Percentiles rank a stretch among this genome's conserved stretches.
phyloP scores from a whole-genome alignment of 2,797 vertebrate genomes.

The Semotilus atromaculatus region DNA sequence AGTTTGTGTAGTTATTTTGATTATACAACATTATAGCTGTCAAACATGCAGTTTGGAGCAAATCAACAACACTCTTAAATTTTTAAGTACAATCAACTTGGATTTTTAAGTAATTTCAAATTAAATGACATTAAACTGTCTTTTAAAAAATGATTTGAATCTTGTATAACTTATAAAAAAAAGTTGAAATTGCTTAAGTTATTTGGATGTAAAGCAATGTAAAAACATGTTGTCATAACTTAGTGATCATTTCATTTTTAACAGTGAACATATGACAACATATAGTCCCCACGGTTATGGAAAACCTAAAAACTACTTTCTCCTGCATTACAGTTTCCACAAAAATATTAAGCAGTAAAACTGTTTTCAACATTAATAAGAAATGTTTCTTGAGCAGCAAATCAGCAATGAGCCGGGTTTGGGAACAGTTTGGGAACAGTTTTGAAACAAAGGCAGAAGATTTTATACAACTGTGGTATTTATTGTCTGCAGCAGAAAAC shows the following conservation, averaged over 20 bases:
- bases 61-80: too few species aligned
- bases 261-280: neutral
- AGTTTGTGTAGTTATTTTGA: conserved; percentile 45
- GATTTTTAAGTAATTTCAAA: too few species aligned
- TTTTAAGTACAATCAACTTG: too few species aligned
- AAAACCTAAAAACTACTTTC: neutral
- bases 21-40: neutral
- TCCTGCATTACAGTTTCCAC: neutral
- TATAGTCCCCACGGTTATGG: neutral
- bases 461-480: neutral
- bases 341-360: neutral
- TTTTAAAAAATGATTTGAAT: too few species aligned
- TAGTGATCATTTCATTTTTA: too few species aligned
- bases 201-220: too few species aligned
- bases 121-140: too few species aligned
- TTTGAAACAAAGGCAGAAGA: neutral
- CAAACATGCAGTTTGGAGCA: neutral
- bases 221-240: too few species aligned
- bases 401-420: too few species aligned
- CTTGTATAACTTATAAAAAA: too few species aligned
- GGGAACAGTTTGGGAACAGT: too few species aligned
- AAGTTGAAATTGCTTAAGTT: too few species aligned
- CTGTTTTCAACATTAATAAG: neutral
- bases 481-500: neutral
- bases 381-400: neutral